phyloP scores from a whole-genome alignment of 2,797 vertebrate genomes.

The Falco columbarius region DNA sequence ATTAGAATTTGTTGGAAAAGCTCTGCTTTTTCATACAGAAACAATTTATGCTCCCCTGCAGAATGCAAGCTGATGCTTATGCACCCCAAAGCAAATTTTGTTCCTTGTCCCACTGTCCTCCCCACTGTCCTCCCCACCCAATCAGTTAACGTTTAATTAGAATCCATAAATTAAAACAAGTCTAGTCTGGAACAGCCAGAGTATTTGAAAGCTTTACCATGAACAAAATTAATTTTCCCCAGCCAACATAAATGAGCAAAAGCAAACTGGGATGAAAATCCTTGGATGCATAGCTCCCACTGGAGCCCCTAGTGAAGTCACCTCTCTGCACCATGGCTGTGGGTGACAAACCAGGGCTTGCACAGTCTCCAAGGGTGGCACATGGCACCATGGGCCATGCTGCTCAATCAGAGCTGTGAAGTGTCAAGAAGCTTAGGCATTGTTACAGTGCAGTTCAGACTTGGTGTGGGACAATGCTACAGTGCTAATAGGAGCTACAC shows the following conservation, averaged over 20 bases:
- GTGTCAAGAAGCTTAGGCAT: neutral
- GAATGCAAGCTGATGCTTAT: neutral
- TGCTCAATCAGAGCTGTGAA: neutral
- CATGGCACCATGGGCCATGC: rapidly evolving
- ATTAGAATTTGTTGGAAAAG: neutral
- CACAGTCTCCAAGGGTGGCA: too few relatives aligned
- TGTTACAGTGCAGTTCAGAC: neutral
- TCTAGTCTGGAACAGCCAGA: neutral
- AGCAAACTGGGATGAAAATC: neutral
- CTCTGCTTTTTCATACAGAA: neutral
- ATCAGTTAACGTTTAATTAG: neutral
- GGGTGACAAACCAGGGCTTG: neutral
- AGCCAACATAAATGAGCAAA: neutral
- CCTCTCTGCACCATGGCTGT: neutral
- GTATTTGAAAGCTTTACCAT: neutral
- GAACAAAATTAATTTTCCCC: neutral
- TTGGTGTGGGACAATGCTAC: neutral
- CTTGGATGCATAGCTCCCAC: neutral
- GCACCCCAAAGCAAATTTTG: neutral
- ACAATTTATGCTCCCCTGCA: neutral
- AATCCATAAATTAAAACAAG: constrained; percentile 24
- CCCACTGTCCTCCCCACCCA: neutral
- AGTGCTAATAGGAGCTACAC: neutral
- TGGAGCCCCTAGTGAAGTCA: neutral
- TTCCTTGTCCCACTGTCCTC: neutral